phyloP scores from a whole-genome alignment of 2,113 vertebrate species.

The Gallinago paraguaiae region DNA sequence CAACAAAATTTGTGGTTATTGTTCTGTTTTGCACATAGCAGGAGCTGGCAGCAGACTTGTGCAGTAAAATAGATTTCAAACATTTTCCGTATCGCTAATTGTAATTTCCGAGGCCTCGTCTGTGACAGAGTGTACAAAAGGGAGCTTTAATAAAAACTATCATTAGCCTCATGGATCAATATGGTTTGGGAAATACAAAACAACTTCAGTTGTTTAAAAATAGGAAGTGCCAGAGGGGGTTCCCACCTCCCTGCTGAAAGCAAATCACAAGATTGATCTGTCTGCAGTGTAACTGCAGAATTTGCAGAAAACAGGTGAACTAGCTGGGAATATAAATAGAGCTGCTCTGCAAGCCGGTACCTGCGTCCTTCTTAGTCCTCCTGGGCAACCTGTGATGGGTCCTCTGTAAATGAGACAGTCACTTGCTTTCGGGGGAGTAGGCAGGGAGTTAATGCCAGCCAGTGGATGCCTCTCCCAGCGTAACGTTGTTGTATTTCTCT shows the following conservation, averaged over 20 bases:
- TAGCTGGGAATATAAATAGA: constrained; percentile 55
- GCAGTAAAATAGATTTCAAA: constrained; percentile 59
- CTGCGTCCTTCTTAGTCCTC: not conserved
- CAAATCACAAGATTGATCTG: constrained; percentile 70
- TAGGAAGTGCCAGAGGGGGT: constrained; percentile 71
- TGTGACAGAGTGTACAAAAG: constrained; percentile 62
- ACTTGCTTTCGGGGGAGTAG: not conserved
- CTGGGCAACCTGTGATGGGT: not conserved
- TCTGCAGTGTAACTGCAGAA: constrained; percentile 57
- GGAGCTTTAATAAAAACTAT: constrained; percentile 71
- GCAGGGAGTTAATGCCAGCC: not conserved
- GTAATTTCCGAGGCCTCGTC: constrained; percentile 68
- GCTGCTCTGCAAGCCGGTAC: not conserved
- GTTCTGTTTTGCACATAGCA: constrained; percentile 51
- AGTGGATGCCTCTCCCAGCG: not conserved
- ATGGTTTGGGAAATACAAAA: constrained; percentile 71
- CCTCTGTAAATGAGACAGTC: not conserved
- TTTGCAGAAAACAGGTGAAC: constrained; percentile 37
- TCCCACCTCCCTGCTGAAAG: constrained; percentile 50
- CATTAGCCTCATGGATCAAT: constrained; percentile 74
- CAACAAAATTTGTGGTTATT: not conserved
- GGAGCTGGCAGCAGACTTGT: constrained; percentile 44
- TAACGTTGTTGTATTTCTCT: not conserved
- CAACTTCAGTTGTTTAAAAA: constrained; percentile 76
- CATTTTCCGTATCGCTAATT: constrained; percentile 66